Evolutionary conservation across 2,888 invertebrate genomes (phyloP), one percentile per base, ranked within the genome.

Genomic region (Melieria omissa): DNA sequence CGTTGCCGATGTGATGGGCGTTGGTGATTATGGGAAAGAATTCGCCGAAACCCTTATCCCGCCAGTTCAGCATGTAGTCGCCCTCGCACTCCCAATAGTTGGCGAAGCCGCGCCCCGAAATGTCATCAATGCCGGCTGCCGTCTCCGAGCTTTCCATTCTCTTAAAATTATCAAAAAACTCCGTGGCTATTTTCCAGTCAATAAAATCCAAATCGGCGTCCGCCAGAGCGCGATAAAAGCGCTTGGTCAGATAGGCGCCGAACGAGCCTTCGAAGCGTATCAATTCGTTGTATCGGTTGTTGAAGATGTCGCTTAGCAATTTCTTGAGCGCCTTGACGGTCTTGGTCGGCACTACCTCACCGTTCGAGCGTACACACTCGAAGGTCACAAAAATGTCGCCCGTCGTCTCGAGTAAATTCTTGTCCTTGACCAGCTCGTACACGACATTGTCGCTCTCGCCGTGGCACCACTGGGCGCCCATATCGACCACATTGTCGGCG

Each of bases 11-110:
- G 6, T 76, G 76, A 44, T 77, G 76, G 0, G 78, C 75, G 4
- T 74, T 47, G 47, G 79, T 66, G 0, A 81, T 73, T 5, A 79
- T 5, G 4, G 61, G 70, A 4, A 81, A 65, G 44, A 79, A 80
- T 44, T 73, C 58, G 7, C 60, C 8, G 62, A 72, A 76, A 0
- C 94, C 94, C 73, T 87, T 89, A 47, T 90, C 89, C 76, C 92
- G 92, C 94, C 93, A 95, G 80, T 92, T 90, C 1, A 92, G 84
- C 76, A 91, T 83, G 45, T 86, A 86, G 80, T 93, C 90, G 4
- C 95, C 95, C 5, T 90, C 90, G 80, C 93, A 93, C 0, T 87
- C 86, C 88, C 90, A 87, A 80, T 90, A 92, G 72, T 91, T 89
- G 29, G 90, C 87, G 86, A 89, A 86, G 90, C 93, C 88, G 80